These are phyloP conservation scores for Nestor notabilis DNA, from an alignment of 2,113 vertebrate species.

Conservation along the genomic window DNA sequence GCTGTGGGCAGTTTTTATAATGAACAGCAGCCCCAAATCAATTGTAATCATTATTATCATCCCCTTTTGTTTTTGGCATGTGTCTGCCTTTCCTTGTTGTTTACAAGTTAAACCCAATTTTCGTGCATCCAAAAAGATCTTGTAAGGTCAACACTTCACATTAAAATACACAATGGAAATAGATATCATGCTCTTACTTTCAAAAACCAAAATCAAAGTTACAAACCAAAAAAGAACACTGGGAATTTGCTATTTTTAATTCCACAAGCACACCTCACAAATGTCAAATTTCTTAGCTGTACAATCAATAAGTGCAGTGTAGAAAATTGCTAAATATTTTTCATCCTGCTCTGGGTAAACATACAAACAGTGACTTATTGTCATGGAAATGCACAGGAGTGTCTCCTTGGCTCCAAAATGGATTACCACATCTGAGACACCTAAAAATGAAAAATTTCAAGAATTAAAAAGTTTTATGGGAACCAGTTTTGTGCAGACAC, in stretches of 20 bases:
- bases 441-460: not conserved
- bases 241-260: not conserved
- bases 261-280: not conserved
- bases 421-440: not conserved
- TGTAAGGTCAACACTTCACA: not conserved
- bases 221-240: not conserved
- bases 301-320: constrained; percentile 21
- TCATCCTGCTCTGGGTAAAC: not conserved
- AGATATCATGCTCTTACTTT: not conserved
- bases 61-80: not conserved
- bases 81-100: not conserved
- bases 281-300: not conserved
- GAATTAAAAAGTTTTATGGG: not conserved
- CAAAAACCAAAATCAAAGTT: not conserved
- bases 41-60: not conserved
- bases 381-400: not conserved
- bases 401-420: constrained; percentile 6
- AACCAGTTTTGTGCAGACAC: not conserved
- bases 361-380: constrained; percentile 26
- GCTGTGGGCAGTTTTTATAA: not conserved
- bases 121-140: not conserved
- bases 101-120: not conserved
- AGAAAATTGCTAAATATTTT: constrained; percentile 28
- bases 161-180: not conserved
- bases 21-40: not conserved